These are phyloP conservation scores for Loripinus fragilis DNA, from an alignment of 2,888 invertebrate species.

Conservation along the genomic window DNA sequence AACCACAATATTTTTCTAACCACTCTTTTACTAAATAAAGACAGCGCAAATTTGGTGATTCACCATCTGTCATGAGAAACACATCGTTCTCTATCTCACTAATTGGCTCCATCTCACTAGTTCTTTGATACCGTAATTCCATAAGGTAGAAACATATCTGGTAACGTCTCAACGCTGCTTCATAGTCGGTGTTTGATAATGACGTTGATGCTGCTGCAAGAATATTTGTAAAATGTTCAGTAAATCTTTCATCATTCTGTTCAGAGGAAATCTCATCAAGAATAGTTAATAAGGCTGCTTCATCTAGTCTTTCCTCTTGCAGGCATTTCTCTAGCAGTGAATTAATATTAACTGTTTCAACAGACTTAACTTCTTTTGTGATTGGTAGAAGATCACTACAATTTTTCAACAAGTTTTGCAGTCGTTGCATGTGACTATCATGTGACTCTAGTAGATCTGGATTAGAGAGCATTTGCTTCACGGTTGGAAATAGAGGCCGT, in stretches of 20 bases:
- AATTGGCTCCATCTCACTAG: too few relatives aligned
- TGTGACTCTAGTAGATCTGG: not conserved
- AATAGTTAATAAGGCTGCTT: not conserved
- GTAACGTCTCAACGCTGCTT: not conserved
- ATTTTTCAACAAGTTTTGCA: not conserved
- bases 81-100: not conserved
- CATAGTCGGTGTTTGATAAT: not conserved
- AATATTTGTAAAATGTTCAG: not conserved
- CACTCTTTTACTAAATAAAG: not conserved
- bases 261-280: not conserved
- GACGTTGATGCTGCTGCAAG: not conserved
- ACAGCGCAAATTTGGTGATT: not conserved
- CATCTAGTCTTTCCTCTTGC: not conserved
- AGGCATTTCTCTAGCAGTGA: not conserved
- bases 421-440: not conserved
- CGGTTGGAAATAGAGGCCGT: not conserved
- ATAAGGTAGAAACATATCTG: not conserved
- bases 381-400: not conserved
- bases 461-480: not conserved
- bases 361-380: not conserved
- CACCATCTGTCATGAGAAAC: slow-evolving; percentile 1
- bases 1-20: not conserved
- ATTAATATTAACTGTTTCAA: not conserved
- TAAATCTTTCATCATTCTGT: not conserved
- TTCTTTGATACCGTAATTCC: not conserved